Conservation (phyloP, 1,140 invertebrate species). For the Mizuhopecten yessoensis region DNA sequence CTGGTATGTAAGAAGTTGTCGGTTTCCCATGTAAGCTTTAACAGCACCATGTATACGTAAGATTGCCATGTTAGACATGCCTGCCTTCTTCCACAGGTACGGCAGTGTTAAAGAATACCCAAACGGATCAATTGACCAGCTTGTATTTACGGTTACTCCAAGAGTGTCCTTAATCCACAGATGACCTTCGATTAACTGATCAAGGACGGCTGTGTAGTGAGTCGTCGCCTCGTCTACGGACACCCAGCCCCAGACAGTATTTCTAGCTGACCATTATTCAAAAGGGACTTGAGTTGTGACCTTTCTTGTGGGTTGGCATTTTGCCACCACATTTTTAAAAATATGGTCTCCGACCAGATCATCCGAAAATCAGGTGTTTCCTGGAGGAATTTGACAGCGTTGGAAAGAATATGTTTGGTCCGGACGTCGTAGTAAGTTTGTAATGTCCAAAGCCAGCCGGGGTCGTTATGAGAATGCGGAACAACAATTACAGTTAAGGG, state of each 20-base stretch:
- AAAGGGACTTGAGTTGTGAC: conserved; percentile 86
- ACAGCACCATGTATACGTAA: conserved; percentile 97
- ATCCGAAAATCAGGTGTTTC: conserved; percentile 93
- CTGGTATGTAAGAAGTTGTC: conserved; percentile 93
- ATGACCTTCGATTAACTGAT: conserved; percentile 97
- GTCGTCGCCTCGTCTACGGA: conserved; percentile 99
- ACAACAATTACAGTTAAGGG: conserved; percentile 96
- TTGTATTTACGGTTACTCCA: conserved; percentile 85
- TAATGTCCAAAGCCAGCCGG: conserved; percentile 98
- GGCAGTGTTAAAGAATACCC: conserved; percentile 93
- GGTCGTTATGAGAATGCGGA: conserved; percentile 99
- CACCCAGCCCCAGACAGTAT: conserved; percentile 98
- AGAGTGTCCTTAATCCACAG: conserved; percentile 95
- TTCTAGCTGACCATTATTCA: conserved; percentile 94
- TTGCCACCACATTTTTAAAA: conserved; percentile 96
- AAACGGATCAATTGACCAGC: conserved; percentile 98
- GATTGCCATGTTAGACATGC: conserved; percentile 93
- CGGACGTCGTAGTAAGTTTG: conserved; percentile 96
- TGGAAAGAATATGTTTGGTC: conserved; percentile 94
- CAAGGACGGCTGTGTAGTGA: conserved; percentile 95
- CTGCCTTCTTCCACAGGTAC: conserved; percentile 92
- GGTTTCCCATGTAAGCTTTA: conserved; percentile 93
- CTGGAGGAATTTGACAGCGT: conserved; percentile 93
- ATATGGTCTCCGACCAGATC: conserved; percentile 99
- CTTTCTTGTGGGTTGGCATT: conserved; percentile 89